Evolutionary conservation across 1,140 invertebrate species (phyloP).

Genomic region (Pseudomyrmex pallidus): DNA sequence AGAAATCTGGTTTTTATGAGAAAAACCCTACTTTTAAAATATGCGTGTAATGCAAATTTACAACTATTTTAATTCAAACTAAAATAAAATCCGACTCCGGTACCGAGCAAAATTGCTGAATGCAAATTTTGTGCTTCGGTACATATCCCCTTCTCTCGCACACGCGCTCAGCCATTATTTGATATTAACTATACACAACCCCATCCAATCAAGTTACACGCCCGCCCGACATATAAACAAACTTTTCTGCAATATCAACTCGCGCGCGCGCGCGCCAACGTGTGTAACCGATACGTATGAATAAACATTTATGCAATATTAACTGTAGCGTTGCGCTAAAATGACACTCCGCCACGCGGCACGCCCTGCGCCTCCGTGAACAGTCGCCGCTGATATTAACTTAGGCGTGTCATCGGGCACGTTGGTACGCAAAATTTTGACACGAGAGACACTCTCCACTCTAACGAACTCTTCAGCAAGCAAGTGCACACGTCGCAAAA

Average conservation of each 20-base stretch:
- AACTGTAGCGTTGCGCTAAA: constrained; percentile 12
- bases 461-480: too few species aligned
- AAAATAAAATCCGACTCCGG: neutral
- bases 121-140: neutral
- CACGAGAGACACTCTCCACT: neutral
- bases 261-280: neutral
- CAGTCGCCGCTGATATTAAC: constrained; percentile 24
- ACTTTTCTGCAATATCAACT: constrained; percentile 32
- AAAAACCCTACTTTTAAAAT: too few species aligned
- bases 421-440: neutral
- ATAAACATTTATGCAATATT: constrained; percentile 53
- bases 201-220: neutral
- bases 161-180: neutral
- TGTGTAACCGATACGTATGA: constrained; percentile 35
- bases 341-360: neutral
- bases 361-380: constrained; percentile 1
- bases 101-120: neutral
- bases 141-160: neutral
- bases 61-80: neutral
- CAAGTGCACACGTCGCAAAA: neutral
- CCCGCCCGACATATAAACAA: constrained; percentile 15
- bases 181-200: constrained; percentile 10
- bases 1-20: neutral
- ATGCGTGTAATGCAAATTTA: neutral
- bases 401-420: neutral